A percentile compares a stretch with the other conserved stretches of the same genome.
phyloP scores from a whole-genome alignment of 2,113 vertebrate genomes.

The Urocolius indicus region DNA sequence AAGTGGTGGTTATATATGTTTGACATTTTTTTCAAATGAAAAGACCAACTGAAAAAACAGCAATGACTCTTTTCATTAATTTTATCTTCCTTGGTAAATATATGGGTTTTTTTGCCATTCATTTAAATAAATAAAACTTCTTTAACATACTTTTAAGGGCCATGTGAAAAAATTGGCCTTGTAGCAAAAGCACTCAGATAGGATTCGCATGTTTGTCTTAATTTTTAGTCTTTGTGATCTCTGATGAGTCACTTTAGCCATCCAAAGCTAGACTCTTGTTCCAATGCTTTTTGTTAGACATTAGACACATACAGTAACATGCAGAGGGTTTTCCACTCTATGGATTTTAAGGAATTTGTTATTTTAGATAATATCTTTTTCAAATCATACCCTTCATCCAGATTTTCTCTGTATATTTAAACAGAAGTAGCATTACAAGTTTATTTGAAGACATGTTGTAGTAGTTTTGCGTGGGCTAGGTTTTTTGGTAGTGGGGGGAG shows the following conservation, averaged over 20 bases:
- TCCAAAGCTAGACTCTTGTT: background rate
- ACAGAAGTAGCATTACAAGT: background rate
- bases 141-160: background rate
- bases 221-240: background rate
- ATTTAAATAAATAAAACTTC: background rate
- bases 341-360: background rate
- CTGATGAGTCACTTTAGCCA: background rate
- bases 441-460: background rate
- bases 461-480: no score
- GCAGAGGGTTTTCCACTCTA: background rate
- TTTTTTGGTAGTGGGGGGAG: no score
- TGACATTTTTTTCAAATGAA: background rate
- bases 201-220: background rate
- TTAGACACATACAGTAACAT: background rate
- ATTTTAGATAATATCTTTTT: background rate
- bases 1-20: background rate
- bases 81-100: background rate
- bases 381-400: background rate
- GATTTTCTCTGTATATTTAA: background rate
- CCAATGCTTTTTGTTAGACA: background rate
- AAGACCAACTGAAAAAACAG: background rate
- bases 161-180: background rate
- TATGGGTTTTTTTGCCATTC: background rate
- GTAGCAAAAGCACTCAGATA: background rate
- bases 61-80: background rate